phyloP scores from a whole-genome alignment of 2,888 invertebrate species.

The Tillus elongatus region DNA sequence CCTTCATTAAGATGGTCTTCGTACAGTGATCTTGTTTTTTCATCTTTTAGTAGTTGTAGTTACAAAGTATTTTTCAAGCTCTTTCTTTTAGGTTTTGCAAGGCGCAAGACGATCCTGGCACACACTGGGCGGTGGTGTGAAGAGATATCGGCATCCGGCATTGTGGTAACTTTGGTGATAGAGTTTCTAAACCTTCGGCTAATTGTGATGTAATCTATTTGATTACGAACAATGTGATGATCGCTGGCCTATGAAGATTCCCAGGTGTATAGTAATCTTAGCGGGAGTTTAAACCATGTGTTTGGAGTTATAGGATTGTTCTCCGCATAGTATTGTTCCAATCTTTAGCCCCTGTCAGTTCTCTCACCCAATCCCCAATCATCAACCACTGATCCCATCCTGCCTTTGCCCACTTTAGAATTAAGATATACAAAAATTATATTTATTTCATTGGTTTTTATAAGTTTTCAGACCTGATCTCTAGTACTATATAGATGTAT shows the following conservation, averaged over 20 bases:
- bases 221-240: too few relatives aligned
- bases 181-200: conserved; percentile 1
- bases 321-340: background rate
- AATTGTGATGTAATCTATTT: conserved; percentile 3
- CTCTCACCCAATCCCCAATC: conserved; percentile 2
- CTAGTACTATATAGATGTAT: too few relatives aligned
- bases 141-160: too few relatives aligned
- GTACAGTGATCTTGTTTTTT: too few relatives aligned
- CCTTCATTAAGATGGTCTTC: too few relatives aligned
- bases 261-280: background rate
- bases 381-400: conserved; percentile 2
- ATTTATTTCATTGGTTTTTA: conserved; percentile 3
- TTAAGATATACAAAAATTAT: background rate
- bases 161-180: conserved; percentile 3
- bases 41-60: too few relatives aligned
- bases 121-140: too few relatives aligned
- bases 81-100: too few relatives aligned
- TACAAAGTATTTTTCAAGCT: too few relatives aligned
- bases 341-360: background rate
- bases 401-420: background rate
- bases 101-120: too few relatives aligned
- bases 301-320: conserved; percentile 3
- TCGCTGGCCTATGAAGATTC: background rate
- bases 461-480: too few relatives aligned
- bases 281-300: conserved; percentile 4